Base-by-base conservation (phyloP, 2,888 invertebrate species). In the Yponomeuta sedellus region DNA sequence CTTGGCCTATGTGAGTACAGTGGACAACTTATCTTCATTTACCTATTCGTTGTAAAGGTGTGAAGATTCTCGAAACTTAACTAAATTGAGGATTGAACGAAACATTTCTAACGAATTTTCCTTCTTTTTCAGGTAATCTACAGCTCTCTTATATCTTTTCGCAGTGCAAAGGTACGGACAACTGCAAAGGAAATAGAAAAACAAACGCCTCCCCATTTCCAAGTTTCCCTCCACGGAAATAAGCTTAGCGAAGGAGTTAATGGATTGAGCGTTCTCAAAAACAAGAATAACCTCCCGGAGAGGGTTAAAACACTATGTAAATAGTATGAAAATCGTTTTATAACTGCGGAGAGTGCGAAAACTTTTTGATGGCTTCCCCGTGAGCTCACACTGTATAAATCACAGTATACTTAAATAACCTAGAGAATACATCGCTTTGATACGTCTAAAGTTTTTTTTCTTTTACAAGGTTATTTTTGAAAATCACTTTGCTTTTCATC, bases 261-360 rank as follows among this genome's bases (percentile, higher is more conserved):
- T 81, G 79, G 79, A 79, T 80, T 77, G 79, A 80, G 81, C 74
- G 76, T 78, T 78, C 76, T 52, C 44, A 12, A 79, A 76, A 81
- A 80, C 79, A 80, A 82, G 75, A 78, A 76, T 73, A 76, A 75
- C 75, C 10, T 78, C 74, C 12, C 44, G 16, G 74, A 77, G 78
- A 81, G 81, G 80, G 81, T 82, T 82, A 77, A 81, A 83, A 77
- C 76, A 76, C 75, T 82, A 82, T 83, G 81, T 83, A 82, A 83
- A 83, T 85, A 80, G 75, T 78, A 79, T 71, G 79, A 82, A 83
- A 84, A 85, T 83, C 81, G 81, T 79, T 83, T 81, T 78, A 77
- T 76, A 80, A 83, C 82, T 80, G 79, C 77, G 81, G 79, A 81
- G 79, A 79, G 75, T 75, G 78, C 79, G 79, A 83, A 85, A 85